Evolutionary conservation across 2,113 vertebrate species (phyloP).

Genomic region (Nibea coibor): DNA sequence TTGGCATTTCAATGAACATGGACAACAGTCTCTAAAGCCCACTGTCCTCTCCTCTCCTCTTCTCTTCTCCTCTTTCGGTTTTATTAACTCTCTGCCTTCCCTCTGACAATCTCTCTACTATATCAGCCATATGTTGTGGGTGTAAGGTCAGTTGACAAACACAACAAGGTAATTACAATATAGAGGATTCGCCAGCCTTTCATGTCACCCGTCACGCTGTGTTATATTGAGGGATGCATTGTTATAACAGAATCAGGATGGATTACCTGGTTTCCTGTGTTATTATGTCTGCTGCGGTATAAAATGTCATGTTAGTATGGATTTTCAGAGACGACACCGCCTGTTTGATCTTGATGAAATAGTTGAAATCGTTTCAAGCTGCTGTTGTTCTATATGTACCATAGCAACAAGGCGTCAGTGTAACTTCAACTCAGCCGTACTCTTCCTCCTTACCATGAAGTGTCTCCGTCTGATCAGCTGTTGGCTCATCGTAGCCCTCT

Average conservation of each 20-base stretch:
- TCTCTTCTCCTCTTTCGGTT: slow-evolving; percentile 22
- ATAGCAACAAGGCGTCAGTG: slow-evolving; percentile 65
- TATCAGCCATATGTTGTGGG: slow-evolving; percentile 32
- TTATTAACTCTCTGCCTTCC: slow-evolving; percentile 15
- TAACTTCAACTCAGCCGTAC: slow-evolving; percentile 49
- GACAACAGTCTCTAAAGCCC: slow-evolving; percentile 18
- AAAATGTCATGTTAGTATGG: slow-evolving; percentile 2
- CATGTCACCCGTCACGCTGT: slow-evolving; percentile 34
- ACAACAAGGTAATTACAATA: slow-evolving; percentile 66
- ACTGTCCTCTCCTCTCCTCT: background rate
- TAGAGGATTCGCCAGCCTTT: slow-evolving; percentile 36
- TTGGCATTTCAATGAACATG: slow-evolving; percentile 60
- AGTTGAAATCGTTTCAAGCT: slow-evolving; percentile 31
- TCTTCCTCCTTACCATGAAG: slow-evolving; percentile 61
- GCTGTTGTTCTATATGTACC: slow-evolving; percentile 60
- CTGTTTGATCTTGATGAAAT: too few species aligned
- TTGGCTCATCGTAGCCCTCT: slow-evolving; percentile 60
- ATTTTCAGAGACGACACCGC: background rate
- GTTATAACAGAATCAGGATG: slow-evolving; percentile 21
- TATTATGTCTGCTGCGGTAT: slow-evolving; percentile 13
- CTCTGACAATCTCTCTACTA: slow-evolving; percentile 5
- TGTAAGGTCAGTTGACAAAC: slow-evolving; percentile 63
- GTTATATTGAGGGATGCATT: slow-evolving; percentile 37
- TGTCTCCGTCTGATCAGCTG: slow-evolving; percentile 74
- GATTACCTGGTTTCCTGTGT: slow-evolving; percentile 26